A percentile compares a stretch with the other conserved stretches of the same genome.
phyloP scores from a whole-genome alignment of 1,140 invertebrate species.

The Nasonia giraulti region DNA sequence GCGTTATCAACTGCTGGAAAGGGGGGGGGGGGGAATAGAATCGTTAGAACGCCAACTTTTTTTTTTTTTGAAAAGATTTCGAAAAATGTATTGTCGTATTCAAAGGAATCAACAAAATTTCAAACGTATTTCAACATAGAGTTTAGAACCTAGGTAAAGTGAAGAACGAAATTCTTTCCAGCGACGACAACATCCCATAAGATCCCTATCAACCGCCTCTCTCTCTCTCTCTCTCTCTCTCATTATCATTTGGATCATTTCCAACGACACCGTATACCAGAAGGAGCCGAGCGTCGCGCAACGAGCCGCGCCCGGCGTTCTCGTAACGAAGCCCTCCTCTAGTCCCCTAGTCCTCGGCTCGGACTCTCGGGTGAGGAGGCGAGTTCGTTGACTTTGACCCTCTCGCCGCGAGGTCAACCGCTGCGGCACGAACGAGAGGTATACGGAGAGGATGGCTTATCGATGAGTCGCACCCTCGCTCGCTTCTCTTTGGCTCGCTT shows the following conservation, averaged over 20 bases:
- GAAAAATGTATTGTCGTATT: too few relatives aligned
- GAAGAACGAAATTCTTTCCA: background rate
- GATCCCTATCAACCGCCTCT: background rate
- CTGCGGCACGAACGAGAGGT: background rate
- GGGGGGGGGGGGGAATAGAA: background rate
- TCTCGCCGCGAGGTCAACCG: background rate
- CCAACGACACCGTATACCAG: background rate
- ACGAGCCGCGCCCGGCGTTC: background rate
- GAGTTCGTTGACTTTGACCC: conserved; percentile 3
- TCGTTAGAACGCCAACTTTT: background rate
- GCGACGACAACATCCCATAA: background rate
- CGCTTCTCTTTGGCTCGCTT: too few relatives aligned
- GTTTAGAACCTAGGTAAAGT: background rate
- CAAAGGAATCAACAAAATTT: too few relatives aligned
- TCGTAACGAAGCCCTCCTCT: background rate
- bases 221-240: background rate
- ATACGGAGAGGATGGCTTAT: background rate
- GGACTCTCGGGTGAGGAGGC: background rate
- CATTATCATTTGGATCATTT: background rate
- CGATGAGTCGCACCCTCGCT: background rate
- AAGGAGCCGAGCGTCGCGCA: background rate
- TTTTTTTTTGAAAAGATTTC: too few relatives aligned
- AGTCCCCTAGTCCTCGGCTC: background rate
- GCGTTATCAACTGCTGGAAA: background rate
- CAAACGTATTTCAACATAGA: too few relatives aligned